Conservation (phyloP, 2,797 vertebrate species). For the Echiichthys vipera region DNA sequence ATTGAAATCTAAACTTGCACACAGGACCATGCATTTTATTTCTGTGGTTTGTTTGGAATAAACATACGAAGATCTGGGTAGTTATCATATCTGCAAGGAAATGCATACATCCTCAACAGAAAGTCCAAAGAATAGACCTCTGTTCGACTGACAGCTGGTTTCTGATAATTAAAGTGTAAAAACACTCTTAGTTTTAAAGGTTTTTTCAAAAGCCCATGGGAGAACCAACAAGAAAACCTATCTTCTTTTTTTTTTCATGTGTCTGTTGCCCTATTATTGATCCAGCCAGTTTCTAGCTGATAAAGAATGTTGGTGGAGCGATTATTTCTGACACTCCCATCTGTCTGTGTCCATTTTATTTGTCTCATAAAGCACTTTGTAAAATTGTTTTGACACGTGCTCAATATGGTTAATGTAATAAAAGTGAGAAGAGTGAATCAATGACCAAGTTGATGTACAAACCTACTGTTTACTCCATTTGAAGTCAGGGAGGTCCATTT, state of each 20-base stretch:
- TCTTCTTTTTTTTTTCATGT: not conserved
- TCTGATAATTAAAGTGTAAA: not conserved
- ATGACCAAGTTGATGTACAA: not conserved
- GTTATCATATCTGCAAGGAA: not conserved
- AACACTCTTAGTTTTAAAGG: not conserved
- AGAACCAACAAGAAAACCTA: not conserved
- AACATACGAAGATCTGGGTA: not conserved
- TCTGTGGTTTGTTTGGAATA: constrained; percentile 4
- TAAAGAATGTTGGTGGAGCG: not conserved
- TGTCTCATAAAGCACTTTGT: constrained; percentile 28
- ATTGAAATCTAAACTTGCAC: too few species aligned
- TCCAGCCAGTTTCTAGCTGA: constrained; percentile 21
- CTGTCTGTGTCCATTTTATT: constrained; percentile 5
- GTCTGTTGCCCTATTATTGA: constrained; percentile 35
- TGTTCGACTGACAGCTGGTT: not conserved
- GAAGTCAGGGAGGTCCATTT: not conserved
- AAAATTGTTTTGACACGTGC: constrained; percentile 25
- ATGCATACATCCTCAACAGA: too few species aligned
- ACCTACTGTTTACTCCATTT: constrained; percentile 8
- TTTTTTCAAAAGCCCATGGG: not conserved
- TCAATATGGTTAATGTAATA: constrained; percentile 13
- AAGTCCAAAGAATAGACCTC: not conserved
- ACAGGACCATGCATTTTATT: not conserved
- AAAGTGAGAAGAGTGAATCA: constrained; percentile 17
- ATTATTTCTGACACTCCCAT: not conserved